Percentiles rank a stretch among this genome's conserved stretches.
phyloP scores from a whole-genome alignment of 1,140 invertebrate genomes.

The Brevipalpus yothersi region DNA sequence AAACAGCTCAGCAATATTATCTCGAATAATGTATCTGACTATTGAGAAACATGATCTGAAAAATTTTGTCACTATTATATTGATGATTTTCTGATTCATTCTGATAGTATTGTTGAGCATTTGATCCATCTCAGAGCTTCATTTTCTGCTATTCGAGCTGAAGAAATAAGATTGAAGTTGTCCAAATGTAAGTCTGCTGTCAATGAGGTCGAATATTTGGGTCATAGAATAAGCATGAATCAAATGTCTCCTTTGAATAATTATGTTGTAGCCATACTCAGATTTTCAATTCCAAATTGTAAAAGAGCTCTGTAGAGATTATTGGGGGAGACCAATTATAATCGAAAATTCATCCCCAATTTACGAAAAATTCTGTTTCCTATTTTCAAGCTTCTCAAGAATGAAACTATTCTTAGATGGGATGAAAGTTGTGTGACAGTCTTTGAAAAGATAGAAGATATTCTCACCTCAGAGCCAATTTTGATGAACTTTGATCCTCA shows the following conservation, averaged over 20 bases:
- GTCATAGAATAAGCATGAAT: slow-evolving; percentile 11
- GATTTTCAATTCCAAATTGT: slow-evolving; percentile 15
- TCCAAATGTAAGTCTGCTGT: slow-evolving; percentile 10
- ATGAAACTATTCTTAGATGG: slow-evolving; percentile 10
- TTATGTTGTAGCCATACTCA: slow-evolving; percentile 13
- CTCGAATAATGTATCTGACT: slow-evolving; percentile 11
- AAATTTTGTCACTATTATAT: slow-evolving; percentile 9
- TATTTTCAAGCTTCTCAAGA: slow-evolving; percentile 8
- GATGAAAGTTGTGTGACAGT: slow-evolving; percentile 11
- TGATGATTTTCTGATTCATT: slow-evolving; percentile 14
- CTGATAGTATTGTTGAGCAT: slow-evolving; percentile 11
- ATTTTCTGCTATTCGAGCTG: slow-evolving; percentile 9
- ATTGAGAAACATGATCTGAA: no score
- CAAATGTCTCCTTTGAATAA: slow-evolving; percentile 13
- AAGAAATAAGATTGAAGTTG: slow-evolving; percentile 14
- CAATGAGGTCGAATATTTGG: slow-evolving; percentile 8
- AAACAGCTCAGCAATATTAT: slow-evolving; percentile 12
- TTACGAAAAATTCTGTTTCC: slow-evolving; percentile 9
- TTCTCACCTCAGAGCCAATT: slow-evolving; percentile 12
- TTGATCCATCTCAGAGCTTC: slow-evolving; percentile 10
- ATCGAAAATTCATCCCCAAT: slow-evolving; percentile 9
- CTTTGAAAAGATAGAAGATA: slow-evolving; percentile 19
- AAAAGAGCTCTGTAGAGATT: slow-evolving; percentile 14
- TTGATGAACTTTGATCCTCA: slow-evolving; percentile 5
- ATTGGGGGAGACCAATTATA: slow-evolving; percentile 13